Conservation (phyloP, 2,888 invertebrate genomes). For the Megamerina dolium region DNA sequence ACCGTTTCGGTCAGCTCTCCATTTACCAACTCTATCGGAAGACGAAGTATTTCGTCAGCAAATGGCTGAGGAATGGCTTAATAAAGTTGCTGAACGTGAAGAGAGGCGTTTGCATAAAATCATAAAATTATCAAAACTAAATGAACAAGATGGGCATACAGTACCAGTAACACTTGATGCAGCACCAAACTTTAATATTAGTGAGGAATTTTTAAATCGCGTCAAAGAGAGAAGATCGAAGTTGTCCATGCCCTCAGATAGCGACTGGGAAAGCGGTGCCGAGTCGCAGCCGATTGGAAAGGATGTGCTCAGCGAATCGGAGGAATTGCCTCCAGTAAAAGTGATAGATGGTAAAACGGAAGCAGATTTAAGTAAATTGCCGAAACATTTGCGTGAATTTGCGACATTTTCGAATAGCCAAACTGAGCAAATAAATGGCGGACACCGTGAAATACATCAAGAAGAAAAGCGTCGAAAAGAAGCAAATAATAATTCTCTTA, state of each 20-base stretch:
- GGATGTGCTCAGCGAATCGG: slow-evolving; percentile 28
- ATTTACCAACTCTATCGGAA: slow-evolving; percentile 57
- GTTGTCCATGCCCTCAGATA: slow-evolving; percentile 61
- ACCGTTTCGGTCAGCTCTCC: slow-evolving; percentile 33
- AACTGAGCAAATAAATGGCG: slow-evolving; percentile 32
- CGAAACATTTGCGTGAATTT: slow-evolving; percentile 74
- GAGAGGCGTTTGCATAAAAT: slow-evolving; percentile 74
- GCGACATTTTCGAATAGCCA: slow-evolving; percentile 53
- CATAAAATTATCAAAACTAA: slow-evolving; percentile 67
- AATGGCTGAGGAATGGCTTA: slow-evolving; percentile 80
- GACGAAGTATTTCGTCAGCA: slow-evolving; percentile 68
- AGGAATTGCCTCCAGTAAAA: slow-evolving; percentile 53
- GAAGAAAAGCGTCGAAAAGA: slow-evolving; percentile 37
- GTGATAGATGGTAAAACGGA: slow-evolving; percentile 61
- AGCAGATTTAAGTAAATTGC: slow-evolving; percentile 60
- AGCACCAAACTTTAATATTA: slow-evolving; percentile 50
- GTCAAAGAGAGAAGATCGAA: slow-evolving; percentile 68
- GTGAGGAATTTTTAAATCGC: slow-evolving; percentile 71
- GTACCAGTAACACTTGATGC: not conserved
- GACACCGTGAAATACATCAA: slow-evolving; percentile 32
- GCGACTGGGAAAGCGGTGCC: slow-evolving; percentile 58
- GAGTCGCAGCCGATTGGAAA: slow-evolving; percentile 41
- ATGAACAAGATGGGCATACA: slow-evolving; percentile 24
- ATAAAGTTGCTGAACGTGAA: slow-evolving; percentile 70
- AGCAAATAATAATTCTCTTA: slow-evolving; percentile 32